Evolutionary conservation across 2,113 vertebrate genomes (phyloP), one percentile per base, ranked within the genome.

Genomic region (Esox niger): DNA sequence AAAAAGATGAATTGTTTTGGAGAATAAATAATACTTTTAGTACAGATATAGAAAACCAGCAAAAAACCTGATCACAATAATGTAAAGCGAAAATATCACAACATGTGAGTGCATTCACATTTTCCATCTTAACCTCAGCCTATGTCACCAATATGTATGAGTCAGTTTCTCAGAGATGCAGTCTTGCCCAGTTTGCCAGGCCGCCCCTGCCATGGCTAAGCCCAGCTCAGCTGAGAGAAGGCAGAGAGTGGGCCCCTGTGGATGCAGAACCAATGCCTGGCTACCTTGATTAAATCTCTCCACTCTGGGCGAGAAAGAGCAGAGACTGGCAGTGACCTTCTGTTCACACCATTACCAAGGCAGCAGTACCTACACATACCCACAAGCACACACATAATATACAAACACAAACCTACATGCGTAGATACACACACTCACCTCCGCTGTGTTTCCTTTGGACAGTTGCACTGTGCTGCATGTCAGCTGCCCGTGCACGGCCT

Each of bases 371-470:
- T n/a, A 21, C 20, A 21, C 20, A 21, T 20, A 49, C 46, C 11
- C 8, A 46, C 43, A 46, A 11, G 17, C 43, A 7, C 43, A 46
- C 43, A 46, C 43, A 46, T 2, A 8, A 7, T 10, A 46, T 11
- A 38, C 35, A 38, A 11, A 38, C 35, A 38, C 35, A 38, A 11
- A 38, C 35, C 11, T 20, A 8, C 43, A 46, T 20, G 17, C 46
- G 2, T 6, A 49, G 15, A 49, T 20, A 66, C 59, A 77, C 72
- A 82, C 68, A 75, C 57, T 73, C 54, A 32, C 68, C 4, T 21
- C 6, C 20, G 21, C 29, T 62, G 69, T 77, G 43, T 90, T 85
- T 83, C 72, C 67, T 71, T 85, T 87, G 86, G 86, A 88, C 25
- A 62, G 64, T 68, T 32, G 63, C 64, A 47, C 52, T 33, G 7